Conservation (phyloP, 1,140 invertebrate species). For the Homarus americanus region DNA sequence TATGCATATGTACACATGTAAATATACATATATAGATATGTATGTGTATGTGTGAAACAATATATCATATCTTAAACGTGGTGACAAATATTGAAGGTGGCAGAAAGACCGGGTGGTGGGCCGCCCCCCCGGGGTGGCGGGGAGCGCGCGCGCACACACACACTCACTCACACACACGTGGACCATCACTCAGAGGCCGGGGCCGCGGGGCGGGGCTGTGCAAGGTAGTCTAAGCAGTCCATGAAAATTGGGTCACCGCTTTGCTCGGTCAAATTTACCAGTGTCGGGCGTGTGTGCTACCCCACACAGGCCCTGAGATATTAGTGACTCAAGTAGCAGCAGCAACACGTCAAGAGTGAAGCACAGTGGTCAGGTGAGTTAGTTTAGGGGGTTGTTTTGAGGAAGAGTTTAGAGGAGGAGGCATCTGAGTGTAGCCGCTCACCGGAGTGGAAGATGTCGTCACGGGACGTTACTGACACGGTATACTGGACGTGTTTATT, state of each 20-base stretch:
- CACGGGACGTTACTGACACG: too few species aligned
- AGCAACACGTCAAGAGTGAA: constrained; percentile 26
- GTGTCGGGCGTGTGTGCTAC: background rate
- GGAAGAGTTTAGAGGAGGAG: constrained; percentile 45
- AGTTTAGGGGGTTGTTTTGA: constrained; percentile 42
- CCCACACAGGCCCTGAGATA: background rate
- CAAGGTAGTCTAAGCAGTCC: constrained; percentile 63
- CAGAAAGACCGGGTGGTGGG: background rate
- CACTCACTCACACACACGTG: too few species aligned
- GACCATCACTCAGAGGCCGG: background rate
- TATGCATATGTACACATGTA: background rate
- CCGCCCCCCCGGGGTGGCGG: background rate
- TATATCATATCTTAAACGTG: background rate
- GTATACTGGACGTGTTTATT: too few species aligned
- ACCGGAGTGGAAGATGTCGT: too few species aligned
- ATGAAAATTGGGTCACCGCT: constrained; percentile 60
- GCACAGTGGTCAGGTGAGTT: constrained; percentile 26
- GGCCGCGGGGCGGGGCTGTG: background rate
- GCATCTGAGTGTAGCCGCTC: too few species aligned
- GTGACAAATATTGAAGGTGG: background rate
- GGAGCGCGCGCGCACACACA: too few species aligned
- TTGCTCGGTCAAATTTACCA: constrained; percentile 67
- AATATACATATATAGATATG: background rate
- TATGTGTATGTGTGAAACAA: background rate
- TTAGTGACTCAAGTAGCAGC: background rate